These are phyloP conservation scores for Chamaetylas fuelleborni DNA, from an alignment of 2,113 vertebrate genomes.

Conservation along the genomic window DNA sequence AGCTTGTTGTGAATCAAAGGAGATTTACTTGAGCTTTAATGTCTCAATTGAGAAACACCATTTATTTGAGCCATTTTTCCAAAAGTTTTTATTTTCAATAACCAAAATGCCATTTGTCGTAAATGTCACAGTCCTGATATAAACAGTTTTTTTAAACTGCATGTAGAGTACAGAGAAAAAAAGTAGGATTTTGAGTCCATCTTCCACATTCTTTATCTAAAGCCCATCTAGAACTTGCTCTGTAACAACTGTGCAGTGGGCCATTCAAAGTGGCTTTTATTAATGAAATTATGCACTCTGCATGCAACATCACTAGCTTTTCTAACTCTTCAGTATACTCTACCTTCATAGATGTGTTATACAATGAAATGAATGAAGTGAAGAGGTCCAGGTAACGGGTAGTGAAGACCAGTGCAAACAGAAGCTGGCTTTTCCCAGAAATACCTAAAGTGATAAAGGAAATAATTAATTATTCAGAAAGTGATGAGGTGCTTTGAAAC, in stretches of 20 bases:
- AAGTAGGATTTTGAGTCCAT: not conserved
- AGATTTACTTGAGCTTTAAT: not conserved
- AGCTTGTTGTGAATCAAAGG: not conserved
- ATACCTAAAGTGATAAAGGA: conserved; percentile 83
- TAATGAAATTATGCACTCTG: not conserved
- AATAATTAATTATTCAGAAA: conserved; percentile 41
- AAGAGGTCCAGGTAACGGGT: conserved; percentile 98
- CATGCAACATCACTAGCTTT: not conserved
- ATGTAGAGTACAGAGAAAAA: not conserved
- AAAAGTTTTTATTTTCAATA: not conserved
- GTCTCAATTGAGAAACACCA: not conserved
- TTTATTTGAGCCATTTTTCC: not conserved
- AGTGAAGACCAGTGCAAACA: conserved; percentile 97
- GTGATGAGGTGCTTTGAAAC: not conserved
- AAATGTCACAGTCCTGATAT: not conserved
- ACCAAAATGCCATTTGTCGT: not conserved
- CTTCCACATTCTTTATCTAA: not conserved
- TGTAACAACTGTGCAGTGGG: not conserved
- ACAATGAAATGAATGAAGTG: conserved; percentile 96
- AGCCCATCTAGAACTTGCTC: not conserved
- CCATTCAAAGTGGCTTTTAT: not conserved
- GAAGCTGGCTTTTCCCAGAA: conserved; percentile 97
- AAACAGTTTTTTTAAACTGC: not conserved
- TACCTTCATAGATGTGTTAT: conserved; percentile 99
- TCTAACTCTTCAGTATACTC: conserved; percentile 35